Evolutionary conservation across 2,888 invertebrate genomes (phyloP), one percentile per base, ranked within the genome.

Genomic region (Cheilosia soror): DNA sequence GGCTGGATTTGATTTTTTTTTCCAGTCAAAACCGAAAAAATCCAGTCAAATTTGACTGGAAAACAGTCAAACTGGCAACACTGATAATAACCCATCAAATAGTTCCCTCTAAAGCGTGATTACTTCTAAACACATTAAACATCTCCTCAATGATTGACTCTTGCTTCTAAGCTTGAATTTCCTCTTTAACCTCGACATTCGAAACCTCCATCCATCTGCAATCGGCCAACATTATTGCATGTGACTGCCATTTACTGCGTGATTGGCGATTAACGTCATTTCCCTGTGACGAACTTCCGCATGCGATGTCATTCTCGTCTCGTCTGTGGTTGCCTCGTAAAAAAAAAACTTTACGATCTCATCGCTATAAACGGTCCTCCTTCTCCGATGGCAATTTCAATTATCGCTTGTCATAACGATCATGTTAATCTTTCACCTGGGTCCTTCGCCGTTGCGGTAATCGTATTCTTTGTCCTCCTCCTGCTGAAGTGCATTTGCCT

Each of bases 341-440:
- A 60, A 47, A 47, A 25, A 57, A 53, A 69, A 66, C 71, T 62
- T 72, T 77, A 77, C 71, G 55, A 55, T 68, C 62, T 68, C 69
- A 63, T 71, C 60, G n/a, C 27, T 42, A 27, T 42, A 58, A 31
- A 55, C 13, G 40, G 47, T 6, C 49, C 62, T 58, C 69, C 71
- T 63, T 25, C 75, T 53, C 63, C 27, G 29, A 79, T 58, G 75
- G 79, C 75, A 76, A 71, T 84, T 84, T 84, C 79, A 84, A 79
- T 84, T 84, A 84, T 84, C 79, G 84, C 79, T 58, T 84, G 79
- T 84, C 79, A 84, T 80, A 84, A 80, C 84, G 84, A 76, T 84
- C 84, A 80, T 84, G 75, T 84, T 84, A 71, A 84, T 69, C 82
- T 58, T 78, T 62, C 33, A 42, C 57, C 37, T 60, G 51, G 60